These are phyloP conservation scores for Catamblyrhynchus diadema DNA, from an alignment of 2,797 vertebrate species.

Conservation along the genomic window DNA sequence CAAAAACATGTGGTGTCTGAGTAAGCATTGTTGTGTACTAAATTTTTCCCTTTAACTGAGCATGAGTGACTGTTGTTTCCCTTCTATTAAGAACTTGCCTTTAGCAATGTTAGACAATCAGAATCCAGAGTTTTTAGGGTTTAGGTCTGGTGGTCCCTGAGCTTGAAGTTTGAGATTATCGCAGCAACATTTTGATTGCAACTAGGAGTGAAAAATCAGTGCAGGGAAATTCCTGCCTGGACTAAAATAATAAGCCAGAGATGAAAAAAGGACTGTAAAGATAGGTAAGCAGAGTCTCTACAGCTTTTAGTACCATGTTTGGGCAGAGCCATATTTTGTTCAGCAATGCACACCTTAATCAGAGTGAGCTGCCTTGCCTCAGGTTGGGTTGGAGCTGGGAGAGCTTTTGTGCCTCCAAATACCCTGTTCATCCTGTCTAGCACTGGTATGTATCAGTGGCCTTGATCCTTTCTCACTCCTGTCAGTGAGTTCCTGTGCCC, in stretches of 20 bases:
- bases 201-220: background rate
- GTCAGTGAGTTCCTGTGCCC: background rate
- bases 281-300: background rate
- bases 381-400: background rate
- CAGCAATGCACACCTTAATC: background rate
- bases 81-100: slow-evolving; percentile 7
- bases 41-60: slow-evolving; percentile 20
- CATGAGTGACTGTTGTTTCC: background rate
- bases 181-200: background rate
- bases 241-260: background rate
- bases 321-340: background rate
- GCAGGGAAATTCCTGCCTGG: background rate
- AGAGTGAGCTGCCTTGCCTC: background rate
- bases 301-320: background rate
- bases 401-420: background rate
- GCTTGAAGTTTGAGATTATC: background rate
- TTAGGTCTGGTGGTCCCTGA: background rate
- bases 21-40: background rate
- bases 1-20: background rate
- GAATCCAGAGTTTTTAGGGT: slow-evolving; percentile 2
- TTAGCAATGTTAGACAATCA: slow-evolving; percentile 8
- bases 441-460: background rate
- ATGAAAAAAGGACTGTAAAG: background rate
- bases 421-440: background rate
- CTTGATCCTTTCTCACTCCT: background rate